These are phyloP conservation scores for Oceanites oceanicus DNA, from an alignment of 2,113 vertebrate species.

Conservation along the genomic window DNA sequence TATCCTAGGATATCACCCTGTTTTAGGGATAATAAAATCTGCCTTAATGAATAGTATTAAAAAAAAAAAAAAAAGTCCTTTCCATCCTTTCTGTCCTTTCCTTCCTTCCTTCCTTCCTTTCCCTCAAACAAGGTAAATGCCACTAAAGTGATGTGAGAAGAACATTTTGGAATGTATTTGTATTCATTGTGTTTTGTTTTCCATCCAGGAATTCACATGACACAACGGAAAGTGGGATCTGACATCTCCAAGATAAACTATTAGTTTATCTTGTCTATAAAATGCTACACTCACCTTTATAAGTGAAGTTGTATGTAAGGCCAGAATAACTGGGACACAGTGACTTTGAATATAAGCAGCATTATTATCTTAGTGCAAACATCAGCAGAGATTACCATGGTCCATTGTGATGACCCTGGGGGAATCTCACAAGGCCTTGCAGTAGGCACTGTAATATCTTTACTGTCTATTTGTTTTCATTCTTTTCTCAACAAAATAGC, in stretches of 20 bases:
- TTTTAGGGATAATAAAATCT: slow-evolving; percentile 8
- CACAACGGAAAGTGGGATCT: background rate
- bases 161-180: slow-evolving; percentile 2
- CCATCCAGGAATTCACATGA: slow-evolving; percentile 14
- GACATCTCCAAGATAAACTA: background rate
- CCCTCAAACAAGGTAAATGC: background rate
- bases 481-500: background rate
- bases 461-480: background rate
- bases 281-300: slow-evolving; percentile 26
- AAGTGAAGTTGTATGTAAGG: background rate
- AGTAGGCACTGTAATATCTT: background rate
- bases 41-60: background rate
- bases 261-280: background rate
- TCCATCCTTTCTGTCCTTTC: background rate
- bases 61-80: background rate
- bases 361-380: slow-evolving; percentile 17
- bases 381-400: slow-evolving; percentile 14
- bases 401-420: background rate
- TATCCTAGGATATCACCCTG: background rate
- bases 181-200: background rate
- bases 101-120: slow-evolving; percentile 32
- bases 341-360: slow-evolving; percentile 11
- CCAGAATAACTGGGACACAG: background rate
- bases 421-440: background rate
- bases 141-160: background rate